These are phyloP conservation scores for Smutsia gigantea DNA, from an alignment of 2,797 vertebrate species.

Conservation along the genomic window DNA sequence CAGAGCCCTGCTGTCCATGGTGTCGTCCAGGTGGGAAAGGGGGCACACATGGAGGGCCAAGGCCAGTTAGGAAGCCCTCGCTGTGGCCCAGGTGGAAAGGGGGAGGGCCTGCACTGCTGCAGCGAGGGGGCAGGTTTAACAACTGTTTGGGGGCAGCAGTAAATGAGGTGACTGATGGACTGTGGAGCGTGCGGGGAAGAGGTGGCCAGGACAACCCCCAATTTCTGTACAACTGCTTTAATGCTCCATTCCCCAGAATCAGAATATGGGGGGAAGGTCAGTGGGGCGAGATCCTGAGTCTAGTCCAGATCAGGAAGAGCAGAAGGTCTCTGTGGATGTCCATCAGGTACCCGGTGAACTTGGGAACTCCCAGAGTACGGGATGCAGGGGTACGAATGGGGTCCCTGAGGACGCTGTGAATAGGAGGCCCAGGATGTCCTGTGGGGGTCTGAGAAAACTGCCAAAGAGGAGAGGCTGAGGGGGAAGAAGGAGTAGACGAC, in stretches of 20 bases:
- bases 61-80: neutral
- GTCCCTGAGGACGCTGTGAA: accelerated
- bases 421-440: neutral
- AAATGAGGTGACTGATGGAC: neutral
- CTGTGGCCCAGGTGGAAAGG: neutral
- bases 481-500: neutral
- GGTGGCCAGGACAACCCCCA: neutral
- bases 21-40: too few relatives aligned
- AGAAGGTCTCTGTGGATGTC: neutral
- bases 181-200: neutral
- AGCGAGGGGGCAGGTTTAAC: neutral
- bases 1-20: neutral
- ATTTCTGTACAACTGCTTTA: neutral
- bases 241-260: neutral
- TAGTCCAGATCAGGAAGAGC: neutral
- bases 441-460: neutral
- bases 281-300: neutral
- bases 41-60: neutral
- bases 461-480: neutral
- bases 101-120: accelerated
- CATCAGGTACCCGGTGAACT: too few relatives aligned
- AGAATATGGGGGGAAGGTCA: too few relatives aligned
- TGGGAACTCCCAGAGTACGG: neutral
- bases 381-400: neutral
- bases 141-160: neutral